These are phyloP conservation scores for Tyrannus savana DNA, from an alignment of 2,113 vertebrate genomes.

Conservation along the genomic window DNA sequence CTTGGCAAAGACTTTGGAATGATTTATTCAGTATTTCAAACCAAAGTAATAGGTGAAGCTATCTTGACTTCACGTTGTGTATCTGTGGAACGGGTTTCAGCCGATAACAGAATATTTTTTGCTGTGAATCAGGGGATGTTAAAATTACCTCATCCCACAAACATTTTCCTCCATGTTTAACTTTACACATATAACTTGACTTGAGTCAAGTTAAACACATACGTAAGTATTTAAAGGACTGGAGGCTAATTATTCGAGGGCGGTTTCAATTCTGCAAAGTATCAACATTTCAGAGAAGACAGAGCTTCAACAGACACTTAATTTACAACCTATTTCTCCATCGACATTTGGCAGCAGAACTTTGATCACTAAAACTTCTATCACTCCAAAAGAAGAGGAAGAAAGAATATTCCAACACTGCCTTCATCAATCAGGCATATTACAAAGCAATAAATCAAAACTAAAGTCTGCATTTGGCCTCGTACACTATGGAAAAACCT, in stretches of 20 bases:
- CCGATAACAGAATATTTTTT: background rate
- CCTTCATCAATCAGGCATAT: slow-evolving; percentile 14
- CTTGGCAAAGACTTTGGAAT: background rate
- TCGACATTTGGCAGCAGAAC: slow-evolving; percentile 36
- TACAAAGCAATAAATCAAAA: slow-evolving; percentile 39
- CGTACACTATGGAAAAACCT: background rate
- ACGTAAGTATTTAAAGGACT: slow-evolving; percentile 52
- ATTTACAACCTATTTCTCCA: slow-evolving; percentile 52
- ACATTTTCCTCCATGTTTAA: slow-evolving; percentile 28
- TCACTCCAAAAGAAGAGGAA: slow-evolving; percentile 23
- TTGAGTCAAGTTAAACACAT: slow-evolving; percentile 47
- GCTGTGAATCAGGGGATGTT: slow-evolving; percentile 23
- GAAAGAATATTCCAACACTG: slow-evolving; percentile 16
- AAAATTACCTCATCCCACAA: slow-evolving; percentile 23
- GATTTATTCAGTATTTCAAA: background rate
- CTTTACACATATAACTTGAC: slow-evolving; percentile 1
- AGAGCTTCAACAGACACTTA: slow-evolving; percentile 53
- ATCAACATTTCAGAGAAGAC: slow-evolving; percentile 39
- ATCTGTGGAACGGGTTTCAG: background rate
- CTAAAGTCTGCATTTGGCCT: background rate
- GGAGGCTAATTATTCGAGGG: background rate
- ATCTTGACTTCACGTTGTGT: background rate
- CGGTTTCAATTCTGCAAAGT: slow-evolving; percentile 35
- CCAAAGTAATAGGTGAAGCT: background rate
- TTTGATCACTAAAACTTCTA: slow-evolving; percentile 51